These are phyloP conservation scores for Epinephelus cyanopodus DNA, from an alignment of 2,113 vertebrate species.

Conservation along the genomic window DNA sequence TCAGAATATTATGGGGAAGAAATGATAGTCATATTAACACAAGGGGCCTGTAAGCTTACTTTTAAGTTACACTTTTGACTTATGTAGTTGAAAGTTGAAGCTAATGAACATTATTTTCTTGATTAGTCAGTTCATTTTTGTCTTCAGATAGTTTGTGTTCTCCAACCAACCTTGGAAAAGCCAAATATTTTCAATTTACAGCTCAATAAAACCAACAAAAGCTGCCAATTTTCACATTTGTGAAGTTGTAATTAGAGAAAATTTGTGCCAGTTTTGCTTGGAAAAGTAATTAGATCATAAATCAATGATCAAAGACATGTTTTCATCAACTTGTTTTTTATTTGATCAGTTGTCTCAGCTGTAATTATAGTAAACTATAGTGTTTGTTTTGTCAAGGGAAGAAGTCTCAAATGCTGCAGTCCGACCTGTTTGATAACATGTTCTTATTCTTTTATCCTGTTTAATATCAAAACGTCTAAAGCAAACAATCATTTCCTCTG, in stretches of 20 bases:
- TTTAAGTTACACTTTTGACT: background rate
- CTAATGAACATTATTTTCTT: background rate
- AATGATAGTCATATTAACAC: background rate
- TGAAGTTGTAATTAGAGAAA: background rate
- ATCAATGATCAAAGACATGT: background rate
- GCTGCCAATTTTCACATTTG: background rate
- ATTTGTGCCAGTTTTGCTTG: background rate
- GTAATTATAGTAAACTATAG: background rate
- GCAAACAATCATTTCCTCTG: slow-evolving; percentile 41
- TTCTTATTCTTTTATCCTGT: background rate
- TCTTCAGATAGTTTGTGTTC: background rate
- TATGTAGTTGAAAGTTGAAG: background rate
- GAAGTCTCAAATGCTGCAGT: background rate
- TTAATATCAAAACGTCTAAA: slow-evolving; percentile 12
- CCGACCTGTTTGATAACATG: background rate
- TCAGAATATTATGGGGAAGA: background rate
- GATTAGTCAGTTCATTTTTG: background rate
- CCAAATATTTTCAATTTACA: background rate
- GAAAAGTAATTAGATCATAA: background rate
- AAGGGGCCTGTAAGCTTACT: background rate
- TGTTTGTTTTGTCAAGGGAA: background rate
- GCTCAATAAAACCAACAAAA: background rate
- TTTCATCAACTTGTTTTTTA: background rate
- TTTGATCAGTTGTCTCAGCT: background rate
- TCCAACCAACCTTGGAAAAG: background rate